These are phyloP conservation scores for Calypte anna DNA, from an alignment of 2,113 vertebrate genomes.

Conservation along the genomic window DNA sequence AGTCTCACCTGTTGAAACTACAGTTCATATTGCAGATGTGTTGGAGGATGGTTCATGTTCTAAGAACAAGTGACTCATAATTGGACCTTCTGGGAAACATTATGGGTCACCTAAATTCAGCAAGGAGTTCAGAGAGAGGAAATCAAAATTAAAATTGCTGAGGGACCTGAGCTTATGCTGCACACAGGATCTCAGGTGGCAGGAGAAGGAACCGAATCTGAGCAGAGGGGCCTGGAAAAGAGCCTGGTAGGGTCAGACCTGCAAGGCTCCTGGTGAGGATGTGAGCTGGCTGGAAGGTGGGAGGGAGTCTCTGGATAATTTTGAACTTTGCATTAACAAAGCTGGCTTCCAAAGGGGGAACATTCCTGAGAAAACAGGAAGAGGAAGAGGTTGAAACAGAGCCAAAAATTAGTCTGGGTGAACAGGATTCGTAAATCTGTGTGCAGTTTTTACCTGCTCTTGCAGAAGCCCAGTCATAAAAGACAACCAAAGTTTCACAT, in stretches of 20 bases:
- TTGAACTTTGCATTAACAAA: slow-evolving; percentile 34
- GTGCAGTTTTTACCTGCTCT: not conserved
- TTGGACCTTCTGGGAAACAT: slow-evolving; percentile 49
- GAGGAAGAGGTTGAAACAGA: slow-evolving; percentile 22
- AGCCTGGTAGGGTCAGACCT: not conserved
- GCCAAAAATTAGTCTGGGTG: slow-evolving; percentile 27
- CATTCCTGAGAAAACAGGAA: slow-evolving; percentile 54
- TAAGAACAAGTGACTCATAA: slow-evolving; percentile 39
- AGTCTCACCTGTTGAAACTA: slow-evolving; percentile 22
- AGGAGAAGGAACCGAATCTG: not conserved
- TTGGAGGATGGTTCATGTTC: not conserved
- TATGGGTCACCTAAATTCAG: slow-evolving; percentile 44
- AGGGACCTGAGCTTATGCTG: not conserved
- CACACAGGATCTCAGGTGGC: slow-evolving; percentile 30
- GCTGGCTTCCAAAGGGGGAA: slow-evolving; percentile 21
- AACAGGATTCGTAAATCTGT: slow-evolving; percentile 45
- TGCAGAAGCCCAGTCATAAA: not conserved
- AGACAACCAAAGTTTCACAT: not conserved
- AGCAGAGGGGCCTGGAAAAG: not conserved
- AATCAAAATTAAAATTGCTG: slow-evolving; percentile 13
- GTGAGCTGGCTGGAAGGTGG: not conserved
- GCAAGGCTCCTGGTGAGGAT: not conserved
- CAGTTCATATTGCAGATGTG: slow-evolving; percentile 31
- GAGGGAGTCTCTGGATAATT: slow-evolving; percentile 15
- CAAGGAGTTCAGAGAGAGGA: slow-evolving; percentile 18